Conservation (phyloP, 2,888 invertebrate genomes). For the Coleophora deauratella region DNA sequence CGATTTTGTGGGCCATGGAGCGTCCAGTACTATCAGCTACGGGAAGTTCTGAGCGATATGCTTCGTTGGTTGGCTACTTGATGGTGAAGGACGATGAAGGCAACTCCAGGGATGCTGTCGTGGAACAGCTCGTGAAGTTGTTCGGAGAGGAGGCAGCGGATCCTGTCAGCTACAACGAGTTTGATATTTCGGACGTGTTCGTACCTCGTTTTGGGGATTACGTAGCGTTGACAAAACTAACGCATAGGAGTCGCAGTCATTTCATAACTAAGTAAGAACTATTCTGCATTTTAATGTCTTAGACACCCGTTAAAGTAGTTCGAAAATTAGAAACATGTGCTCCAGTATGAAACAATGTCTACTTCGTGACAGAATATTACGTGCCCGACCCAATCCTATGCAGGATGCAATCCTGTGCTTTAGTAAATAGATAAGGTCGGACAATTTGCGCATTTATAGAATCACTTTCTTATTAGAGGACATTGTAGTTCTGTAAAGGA, state of each 20-base stretch:
- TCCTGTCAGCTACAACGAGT: constrained; percentile 46
- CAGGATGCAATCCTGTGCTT: too few relatives aligned
- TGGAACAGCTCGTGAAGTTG: constrained; percentile 48
- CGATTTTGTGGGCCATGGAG: constrained; percentile 65
- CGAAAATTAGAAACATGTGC: too few relatives aligned
- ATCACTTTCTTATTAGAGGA: too few relatives aligned
- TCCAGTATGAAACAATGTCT: too few relatives aligned
- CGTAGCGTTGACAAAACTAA: constrained; percentile 36
- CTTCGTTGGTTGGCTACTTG: constrained; percentile 47
- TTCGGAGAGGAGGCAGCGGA: constrained; percentile 47
- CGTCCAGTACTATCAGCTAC: constrained; percentile 43
- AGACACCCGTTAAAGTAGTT: too few relatives aligned
- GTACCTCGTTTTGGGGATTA: constrained; percentile 59
- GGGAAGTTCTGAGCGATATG: constrained; percentile 35
- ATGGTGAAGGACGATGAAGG: constrained; percentile 23
- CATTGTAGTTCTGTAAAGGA: too few relatives aligned
- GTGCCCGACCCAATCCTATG: too few relatives aligned
- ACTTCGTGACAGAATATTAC: too few relatives aligned
- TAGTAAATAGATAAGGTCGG: too few relatives aligned
- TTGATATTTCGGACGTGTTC: constrained; percentile 41
- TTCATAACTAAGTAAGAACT: too few relatives aligned
- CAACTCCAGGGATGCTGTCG: constrained; percentile 36
- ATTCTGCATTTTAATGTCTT: too few relatives aligned
- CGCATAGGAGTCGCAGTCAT: constrained; percentile 12
- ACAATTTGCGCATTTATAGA: too few relatives aligned